Evolutionary conservation across 2,888 invertebrate species (phyloP).

Genomic region (Chaetogeoica ovagalla): DNA sequence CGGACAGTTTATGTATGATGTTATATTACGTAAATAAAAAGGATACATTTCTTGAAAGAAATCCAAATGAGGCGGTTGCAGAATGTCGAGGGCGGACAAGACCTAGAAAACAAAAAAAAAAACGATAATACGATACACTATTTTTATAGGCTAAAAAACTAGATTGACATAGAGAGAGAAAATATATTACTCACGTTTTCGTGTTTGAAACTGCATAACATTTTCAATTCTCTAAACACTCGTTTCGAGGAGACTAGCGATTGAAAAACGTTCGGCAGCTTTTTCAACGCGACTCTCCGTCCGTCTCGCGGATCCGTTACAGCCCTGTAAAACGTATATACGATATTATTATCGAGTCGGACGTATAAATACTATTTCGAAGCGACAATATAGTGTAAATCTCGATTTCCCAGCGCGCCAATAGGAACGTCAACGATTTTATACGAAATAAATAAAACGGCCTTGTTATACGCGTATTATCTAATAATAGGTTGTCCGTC

Average conservation of each 20-base stretch:
- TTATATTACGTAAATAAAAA: constrained; percentile 62
- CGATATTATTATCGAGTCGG: not conserved
- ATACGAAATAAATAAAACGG: not conserved
- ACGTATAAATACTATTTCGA: too few relatives aligned
- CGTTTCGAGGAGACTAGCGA: constrained; percentile 98
- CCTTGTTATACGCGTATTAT: constrained; percentile 34
- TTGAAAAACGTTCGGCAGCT: constrained; percentile 99
- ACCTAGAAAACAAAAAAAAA: constrained; percentile 71
- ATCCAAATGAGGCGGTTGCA: constrained; percentile 97
- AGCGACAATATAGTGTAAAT: not conserved
- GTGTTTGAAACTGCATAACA: constrained; percentile 99
- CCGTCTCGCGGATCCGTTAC: constrained; percentile 99
- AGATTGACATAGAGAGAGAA: not conserved
- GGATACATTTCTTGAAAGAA: constrained; percentile 99
- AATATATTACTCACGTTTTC: constrained; percentile 84
- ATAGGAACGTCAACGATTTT: not conserved
- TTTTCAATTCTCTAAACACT: constrained; percentile 97
- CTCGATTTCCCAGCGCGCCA: not conserved
- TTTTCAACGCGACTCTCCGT: constrained; percentile 96
- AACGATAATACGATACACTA: constrained; percentile 56
- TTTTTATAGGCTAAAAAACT: too few relatives aligned
- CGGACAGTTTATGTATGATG: not conserved
- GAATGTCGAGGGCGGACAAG: constrained; percentile 94
- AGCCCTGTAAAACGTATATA: constrained; percentile 74
- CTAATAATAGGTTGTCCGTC: constrained; percentile 3